Conservation (phyloP, 2,113 vertebrate species). For the Scomber colias region DNA sequence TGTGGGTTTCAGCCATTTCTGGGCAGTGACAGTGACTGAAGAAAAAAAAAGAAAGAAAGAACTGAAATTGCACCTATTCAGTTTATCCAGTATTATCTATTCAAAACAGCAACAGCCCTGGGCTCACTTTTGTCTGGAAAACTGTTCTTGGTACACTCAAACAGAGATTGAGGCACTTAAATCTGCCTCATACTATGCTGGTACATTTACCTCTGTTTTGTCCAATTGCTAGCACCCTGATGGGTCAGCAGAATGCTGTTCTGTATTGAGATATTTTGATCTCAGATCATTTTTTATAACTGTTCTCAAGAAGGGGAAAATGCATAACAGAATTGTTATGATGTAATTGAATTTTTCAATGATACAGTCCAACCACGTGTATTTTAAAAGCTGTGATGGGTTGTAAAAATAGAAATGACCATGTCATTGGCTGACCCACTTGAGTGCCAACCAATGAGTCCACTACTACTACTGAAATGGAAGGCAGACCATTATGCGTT, state of each 20-base stretch:
- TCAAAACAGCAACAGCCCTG: not conserved
- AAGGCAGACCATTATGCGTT: not conserved
- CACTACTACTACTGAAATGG: too few relatives aligned
- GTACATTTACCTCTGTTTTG: conserved; percentile 11
- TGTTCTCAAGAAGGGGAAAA: not conserved
- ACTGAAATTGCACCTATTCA: not conserved
- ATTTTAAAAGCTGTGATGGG: not conserved
- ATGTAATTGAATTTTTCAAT: not conserved
- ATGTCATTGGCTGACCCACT: too few relatives aligned
- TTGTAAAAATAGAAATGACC: not conserved
- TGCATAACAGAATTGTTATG: not conserved
- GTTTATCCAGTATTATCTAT: conserved; percentile 13
- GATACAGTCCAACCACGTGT: not conserved
- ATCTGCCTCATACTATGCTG: not conserved
- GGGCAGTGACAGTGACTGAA: not conserved
- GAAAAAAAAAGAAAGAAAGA: not conserved
- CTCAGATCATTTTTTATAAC: not conserved
- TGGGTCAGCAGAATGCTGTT: not conserved
- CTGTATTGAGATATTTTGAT: not conserved
- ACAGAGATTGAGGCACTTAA: conserved; percentile 22
- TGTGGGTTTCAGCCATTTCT: not conserved
- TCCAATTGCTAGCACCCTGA: not conserved
- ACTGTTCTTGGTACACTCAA: not conserved
- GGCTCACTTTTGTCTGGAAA: conserved; percentile 15
- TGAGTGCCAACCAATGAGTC: too few relatives aligned